Evolutionary conservation across 2,888 invertebrate genomes (phyloP).

Genomic region (Congeria kusceri): DNA sequence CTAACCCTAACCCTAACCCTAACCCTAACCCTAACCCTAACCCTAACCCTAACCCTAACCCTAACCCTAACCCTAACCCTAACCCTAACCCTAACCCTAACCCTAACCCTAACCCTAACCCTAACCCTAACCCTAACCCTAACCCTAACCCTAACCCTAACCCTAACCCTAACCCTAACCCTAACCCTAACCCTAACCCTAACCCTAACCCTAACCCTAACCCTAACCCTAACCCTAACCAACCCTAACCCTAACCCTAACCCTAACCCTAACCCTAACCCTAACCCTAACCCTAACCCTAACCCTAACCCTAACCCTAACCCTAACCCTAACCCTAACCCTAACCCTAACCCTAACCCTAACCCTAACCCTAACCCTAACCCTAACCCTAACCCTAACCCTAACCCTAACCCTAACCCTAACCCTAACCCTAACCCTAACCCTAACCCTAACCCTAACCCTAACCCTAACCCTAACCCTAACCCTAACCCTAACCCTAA

Average conservation of each 20-base stretch:
- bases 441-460: conserved; percentile 66
- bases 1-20: conserved; percentile 41
- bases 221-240: too few species aligned
- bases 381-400: conserved; percentile 66
- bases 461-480: conserved; percentile 55
- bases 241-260: conserved; percentile 63
- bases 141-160: not conserved
- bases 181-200: conserved; percentile 62
- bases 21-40: conserved; percentile 48
- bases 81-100: conserved; percentile 36
- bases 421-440: conserved; percentile 59
- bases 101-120: conserved; percentile 39
- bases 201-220: conserved; percentile 57
- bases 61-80: conserved; percentile 61
- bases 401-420: conserved; percentile 52
- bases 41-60: conserved; percentile 60
- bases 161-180: conserved; percentile 55
- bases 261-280: conserved; percentile 61
- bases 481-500: conserved; percentile 48
- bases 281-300: conserved; percentile 61
- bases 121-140: conserved; percentile 59
- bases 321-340: conserved; percentile 32
- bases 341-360: conserved; percentile 55
- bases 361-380: conserved; percentile 60
- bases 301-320: conserved; percentile 60